These are phyloP conservation scores for Trachelipus rathkii DNA, from an alignment of 1,140 invertebrate genomes.

Conservation along the genomic window DNA sequence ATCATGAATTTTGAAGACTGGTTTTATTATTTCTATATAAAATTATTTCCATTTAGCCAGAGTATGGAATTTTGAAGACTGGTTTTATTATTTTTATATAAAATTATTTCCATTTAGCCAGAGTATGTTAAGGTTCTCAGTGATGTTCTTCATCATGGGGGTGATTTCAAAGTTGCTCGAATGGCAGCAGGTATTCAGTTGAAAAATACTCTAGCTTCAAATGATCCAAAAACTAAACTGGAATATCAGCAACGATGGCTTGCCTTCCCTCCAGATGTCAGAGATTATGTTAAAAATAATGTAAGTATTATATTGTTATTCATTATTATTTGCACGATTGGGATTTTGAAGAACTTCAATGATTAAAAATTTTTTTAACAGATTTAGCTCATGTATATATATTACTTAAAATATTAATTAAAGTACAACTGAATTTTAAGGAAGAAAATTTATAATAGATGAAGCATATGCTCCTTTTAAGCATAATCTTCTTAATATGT, in stretches of 20 bases:
- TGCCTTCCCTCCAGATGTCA: constrained; percentile 75
- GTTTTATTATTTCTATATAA: neutral
- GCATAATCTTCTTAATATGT: too few relatives aligned
- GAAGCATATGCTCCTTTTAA: too few relatives aligned
- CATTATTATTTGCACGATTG: neutral
- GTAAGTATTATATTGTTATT: constrained; percentile 63
- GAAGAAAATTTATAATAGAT: too few relatives aligned
- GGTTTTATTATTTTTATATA: neutral
- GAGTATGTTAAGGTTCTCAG: constrained; percentile 92
- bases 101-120: constrained; percentile 55
- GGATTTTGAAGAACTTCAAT: too few relatives aligned
- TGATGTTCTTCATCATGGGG: constrained; percentile 80
- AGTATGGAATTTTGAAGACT: constrained; percentile 59
- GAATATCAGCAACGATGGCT: constrained; percentile 91
- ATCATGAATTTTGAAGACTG: neutral
- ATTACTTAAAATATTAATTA: too few relatives aligned
- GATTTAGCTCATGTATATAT: too few relatives aligned
- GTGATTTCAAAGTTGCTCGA: constrained; percentile 84
- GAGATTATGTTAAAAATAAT: constrained; percentile 90
- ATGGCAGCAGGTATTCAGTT: constrained; percentile 97
- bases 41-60: constrained; percentile 57
- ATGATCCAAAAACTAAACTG: constrained; percentile 75
- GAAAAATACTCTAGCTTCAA: constrained; percentile 97
- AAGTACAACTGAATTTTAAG: too few relatives aligned
- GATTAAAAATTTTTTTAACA: too few relatives aligned